Percentiles rank a stretch among this genome's conserved stretches.
phyloP scores from a whole-genome alignment of 1,140 invertebrate species.

The Achroia grisella region DNA sequence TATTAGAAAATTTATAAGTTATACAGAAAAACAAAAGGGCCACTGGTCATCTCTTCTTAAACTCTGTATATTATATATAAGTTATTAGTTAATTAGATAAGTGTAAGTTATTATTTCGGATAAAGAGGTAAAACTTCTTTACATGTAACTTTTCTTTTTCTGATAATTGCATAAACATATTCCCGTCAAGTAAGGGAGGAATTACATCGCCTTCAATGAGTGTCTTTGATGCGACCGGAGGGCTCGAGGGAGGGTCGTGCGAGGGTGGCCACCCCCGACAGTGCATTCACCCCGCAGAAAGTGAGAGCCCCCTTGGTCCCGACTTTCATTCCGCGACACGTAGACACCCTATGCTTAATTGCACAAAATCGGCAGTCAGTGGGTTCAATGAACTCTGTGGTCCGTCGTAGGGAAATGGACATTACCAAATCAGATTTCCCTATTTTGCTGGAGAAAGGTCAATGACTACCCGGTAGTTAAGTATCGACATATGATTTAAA shows the following conservation, averaged over 20 bases:
- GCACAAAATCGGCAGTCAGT: conserved; percentile 49
- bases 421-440: conserved; percentile 13
- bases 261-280: conserved; percentile 46
- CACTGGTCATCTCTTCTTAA: too few species aligned
- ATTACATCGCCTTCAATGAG: conserved; percentile 41
- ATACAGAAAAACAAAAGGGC: too few species aligned
- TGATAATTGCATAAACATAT: conserved; percentile 2
- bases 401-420: conserved; percentile 31
- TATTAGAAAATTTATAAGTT: too few species aligned
- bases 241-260: conserved; percentile 26
- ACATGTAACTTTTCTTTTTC: background rate
- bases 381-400: conserved; percentile 49
- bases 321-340: conserved; percentile 57
- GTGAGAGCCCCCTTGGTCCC: conserved; percentile 47
- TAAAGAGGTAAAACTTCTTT: background rate
- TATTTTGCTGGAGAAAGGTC: background rate
- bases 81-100: too few species aligned
- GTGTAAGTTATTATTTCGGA: too few species aligned
- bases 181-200: conserved; percentile 13
- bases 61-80: too few species aligned
- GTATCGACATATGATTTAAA: too few species aligned
- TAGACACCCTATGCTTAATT: conserved; percentile 62
- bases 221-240: conserved; percentile 58
- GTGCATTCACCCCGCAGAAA: conserved; percentile 67
- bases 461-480: background rate